Evolutionary conservation across 2,113 vertebrate genomes (phyloP), one percentile per base, ranked within the genome.

Genomic region (Rhea pennata): DNA sequence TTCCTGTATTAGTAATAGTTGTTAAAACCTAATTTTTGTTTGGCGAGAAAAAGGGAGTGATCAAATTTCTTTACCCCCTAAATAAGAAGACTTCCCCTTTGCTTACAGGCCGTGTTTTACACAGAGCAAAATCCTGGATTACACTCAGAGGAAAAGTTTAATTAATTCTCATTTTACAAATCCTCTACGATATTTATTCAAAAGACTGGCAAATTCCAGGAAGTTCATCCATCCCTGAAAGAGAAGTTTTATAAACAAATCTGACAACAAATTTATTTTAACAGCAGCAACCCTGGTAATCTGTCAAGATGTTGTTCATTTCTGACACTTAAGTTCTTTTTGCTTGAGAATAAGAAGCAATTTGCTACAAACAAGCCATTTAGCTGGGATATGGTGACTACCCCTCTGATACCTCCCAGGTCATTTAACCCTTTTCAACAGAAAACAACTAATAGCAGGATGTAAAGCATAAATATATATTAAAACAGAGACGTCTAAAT

Each of bases 221-320:
- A 94, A 95, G 91, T 91, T 96, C 94, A 95, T 27, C 42, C 94
- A 96, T 95, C 89, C 75, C 87, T 95, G 93, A 95, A 96, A 95
- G 79, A 88, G 67, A 92, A 92, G 40, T 91, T 96, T 94, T 91
- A 78, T 95, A 96, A 96, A 96, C 94, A 97, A 97, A 96, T 96
- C 89, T 96, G 95, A 95, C 95, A 97, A 96, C 51, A 94, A 93
- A 94, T 85, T 87, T 54, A 51, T 96, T 95, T 95, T 85, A 96
- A 85, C 89, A 91, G 91, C 81, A 90, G 72, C 78, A 97, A 39
- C 58, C 50, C 54, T 73, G 62, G 67, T 94, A 89, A 94, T 93
- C 88, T 93, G 94, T 95, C 88, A 91, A 92, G 77, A 95, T 66
- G 42, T 65, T 91, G 40, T 85, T 93, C 72, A 33, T 82, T 96